Percentiles rank a stretch among this genome's conserved stretches.
These are phyloP conservation scores for Xestoiulus laeticollis DNA, from an alignment of 2,888 invertebrate species.

Conservation along the genomic window DNA sequence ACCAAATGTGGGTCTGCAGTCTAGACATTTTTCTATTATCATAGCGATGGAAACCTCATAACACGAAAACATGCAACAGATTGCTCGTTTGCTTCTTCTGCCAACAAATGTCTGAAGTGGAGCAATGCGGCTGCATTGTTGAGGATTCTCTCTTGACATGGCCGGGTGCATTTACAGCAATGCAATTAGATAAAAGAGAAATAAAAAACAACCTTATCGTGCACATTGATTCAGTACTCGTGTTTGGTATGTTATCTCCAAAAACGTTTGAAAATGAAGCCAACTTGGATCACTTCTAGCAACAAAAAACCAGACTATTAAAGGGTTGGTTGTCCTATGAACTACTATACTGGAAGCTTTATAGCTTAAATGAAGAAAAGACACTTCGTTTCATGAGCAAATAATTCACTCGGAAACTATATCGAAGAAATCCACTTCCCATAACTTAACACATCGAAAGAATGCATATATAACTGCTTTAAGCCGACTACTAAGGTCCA, in stretches of 20 bases:
- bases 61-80: slow-evolving; percentile 43
- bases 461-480: too few species aligned
- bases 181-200: background rate
- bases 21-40: slow-evolving; percentile 41
- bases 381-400: too few species aligned
- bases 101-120: slow-evolving; percentile 22
- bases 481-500: too few species aligned
- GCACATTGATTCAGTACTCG: background rate
- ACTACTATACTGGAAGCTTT: too few species aligned
- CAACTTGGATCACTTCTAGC: background rate
- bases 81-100: slow-evolving; percentile 20
- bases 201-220: background rate
- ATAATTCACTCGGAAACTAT: too few species aligned
- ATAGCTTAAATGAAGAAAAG: too few species aligned
- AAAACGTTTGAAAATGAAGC: background rate
- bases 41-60: slow-evolving; percentile 43
- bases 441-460: too few species aligned
- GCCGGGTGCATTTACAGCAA: slow-evolving; percentile 13
- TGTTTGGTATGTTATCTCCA: slow-evolving; percentile 13
- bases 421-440: too few species aligned
- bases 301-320: background rate
- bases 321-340: too few species aligned
- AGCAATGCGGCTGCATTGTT: slow-evolving; percentile 36
- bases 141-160: background rate
- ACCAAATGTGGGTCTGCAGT: background rate